These are phyloP conservation scores for Orthosia gothica DNA, from an alignment of 2,888 invertebrate genomes.

Conservation along the genomic window DNA sequence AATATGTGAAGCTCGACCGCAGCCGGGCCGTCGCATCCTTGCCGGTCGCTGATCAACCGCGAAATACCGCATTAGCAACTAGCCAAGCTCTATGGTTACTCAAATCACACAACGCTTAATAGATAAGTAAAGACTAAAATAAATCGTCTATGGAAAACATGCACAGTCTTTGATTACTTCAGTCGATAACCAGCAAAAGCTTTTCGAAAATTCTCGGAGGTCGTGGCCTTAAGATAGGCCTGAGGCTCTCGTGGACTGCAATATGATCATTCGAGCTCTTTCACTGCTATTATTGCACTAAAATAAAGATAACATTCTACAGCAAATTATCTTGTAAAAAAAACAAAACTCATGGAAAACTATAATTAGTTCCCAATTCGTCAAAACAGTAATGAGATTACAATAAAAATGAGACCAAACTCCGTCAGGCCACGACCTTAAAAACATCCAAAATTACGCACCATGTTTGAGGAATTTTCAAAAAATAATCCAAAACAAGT, in stretches of 20 bases:
- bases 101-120: slow-evolving; percentile 83
- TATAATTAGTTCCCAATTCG: slow-evolving; percentile 8
- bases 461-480: slow-evolving; percentile 72
- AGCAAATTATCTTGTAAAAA: slow-evolving; percentile 27
- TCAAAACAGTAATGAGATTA: slow-evolving; percentile 37
- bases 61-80: too few species aligned
- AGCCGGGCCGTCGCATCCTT: too few species aligned
- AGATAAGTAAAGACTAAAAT: slow-evolving; percentile 72
- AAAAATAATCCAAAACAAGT: slow-evolving; percentile 72
- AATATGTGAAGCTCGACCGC: too few species aligned
- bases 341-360: slow-evolving; percentile 10
- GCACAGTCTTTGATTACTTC: slow-evolving; percentile 80
- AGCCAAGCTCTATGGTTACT: slow-evolving; percentile 80
- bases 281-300: slow-evolving; percentile 57
- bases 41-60: too few species aligned
- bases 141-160: slow-evolving; percentile 77
- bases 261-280: slow-evolving; percentile 23
- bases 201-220: slow-evolving; percentile 55
- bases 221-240: slow-evolving; percentile 46
- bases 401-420: slow-evolving; percentile 38
- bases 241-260: slow-evolving; percentile 4
- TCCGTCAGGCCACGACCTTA: slow-evolving; percentile 63
- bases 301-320: slow-evolving; percentile 32
- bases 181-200: slow-evolving; percentile 75
- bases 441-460: slow-evolving; percentile 79